These are phyloP conservation scores for Danio jaintianensis DNA, from an alignment of 2,797 vertebrate species.

Conservation along the genomic window DNA sequence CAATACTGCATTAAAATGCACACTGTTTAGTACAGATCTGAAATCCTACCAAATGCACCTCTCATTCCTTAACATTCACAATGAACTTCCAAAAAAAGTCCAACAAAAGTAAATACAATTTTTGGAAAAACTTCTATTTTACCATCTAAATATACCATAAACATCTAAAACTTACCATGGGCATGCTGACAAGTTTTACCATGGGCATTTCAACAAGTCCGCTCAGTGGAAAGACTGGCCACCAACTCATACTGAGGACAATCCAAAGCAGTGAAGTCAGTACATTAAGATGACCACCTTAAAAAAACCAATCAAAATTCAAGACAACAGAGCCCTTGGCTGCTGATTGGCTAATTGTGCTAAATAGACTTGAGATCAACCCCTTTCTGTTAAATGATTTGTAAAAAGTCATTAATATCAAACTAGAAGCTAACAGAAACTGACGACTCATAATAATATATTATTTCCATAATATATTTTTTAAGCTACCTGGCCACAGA, in stretches of 20 bases:
- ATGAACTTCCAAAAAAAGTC: neutral
- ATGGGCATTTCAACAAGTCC: neutral
- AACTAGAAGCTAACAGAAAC: neutral
- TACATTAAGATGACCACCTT: conserved; percentile 47
- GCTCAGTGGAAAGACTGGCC: neutral
- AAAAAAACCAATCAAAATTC: conserved; percentile 26
- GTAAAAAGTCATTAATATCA: conserved; percentile 22
- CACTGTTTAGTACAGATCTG: neutral
- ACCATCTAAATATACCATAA: neutral
- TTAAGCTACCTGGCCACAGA: neutral
- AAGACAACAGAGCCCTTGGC: conserved; percentile 2
- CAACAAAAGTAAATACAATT: neutral
- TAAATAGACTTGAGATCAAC: conserved; percentile 44
- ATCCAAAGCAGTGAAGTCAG: conserved; percentile 22
- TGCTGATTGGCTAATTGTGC: conserved; percentile 52
- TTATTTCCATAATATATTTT: neutral
- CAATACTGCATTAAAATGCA: neutral
- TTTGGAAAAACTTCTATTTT: neutral
- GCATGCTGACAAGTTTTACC: conserved; percentile 29
- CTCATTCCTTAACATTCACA: neutral
- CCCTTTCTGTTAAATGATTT: conserved; percentile 15
- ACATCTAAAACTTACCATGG: conserved; percentile 16
- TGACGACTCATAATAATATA: neutral
- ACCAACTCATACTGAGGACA: neutral
- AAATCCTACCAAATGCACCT: neutral